Conservation (phyloP, 2,797 vertebrate genomes). For the Perodicticus potto region DNA sequence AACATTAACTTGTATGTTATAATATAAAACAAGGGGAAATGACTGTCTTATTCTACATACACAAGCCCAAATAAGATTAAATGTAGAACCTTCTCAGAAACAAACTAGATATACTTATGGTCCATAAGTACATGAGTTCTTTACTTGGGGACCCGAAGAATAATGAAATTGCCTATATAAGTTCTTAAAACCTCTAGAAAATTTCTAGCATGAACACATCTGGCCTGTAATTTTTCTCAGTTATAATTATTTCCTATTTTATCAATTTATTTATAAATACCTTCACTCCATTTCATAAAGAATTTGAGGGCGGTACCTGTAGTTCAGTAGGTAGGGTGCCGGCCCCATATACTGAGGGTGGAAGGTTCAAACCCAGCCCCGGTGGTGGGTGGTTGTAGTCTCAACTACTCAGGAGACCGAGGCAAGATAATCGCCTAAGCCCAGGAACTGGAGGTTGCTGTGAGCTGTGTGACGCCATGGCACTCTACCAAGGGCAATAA, state of each 20-base stretch:
- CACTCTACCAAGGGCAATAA: too few species aligned
- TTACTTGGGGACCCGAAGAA: not conserved
- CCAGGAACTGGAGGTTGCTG: too few species aligned
- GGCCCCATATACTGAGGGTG: too few species aligned
- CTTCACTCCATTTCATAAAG: not conserved
- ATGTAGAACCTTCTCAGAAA: not conserved
- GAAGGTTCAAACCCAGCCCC: too few species aligned
- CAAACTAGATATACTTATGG: not conserved
- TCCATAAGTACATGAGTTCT: not conserved
- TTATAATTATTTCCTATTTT: slow-evolving; percentile 15
- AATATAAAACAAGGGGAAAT: not conserved
- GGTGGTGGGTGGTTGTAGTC: too few species aligned
- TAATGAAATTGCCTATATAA: not conserved
- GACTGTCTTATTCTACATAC: not conserved
- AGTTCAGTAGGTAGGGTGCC: too few species aligned
- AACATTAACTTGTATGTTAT: not conserved
- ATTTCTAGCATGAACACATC: not conserved
- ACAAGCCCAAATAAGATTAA: not conserved
- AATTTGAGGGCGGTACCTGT: too few species aligned
- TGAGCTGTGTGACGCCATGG: too few species aligned
- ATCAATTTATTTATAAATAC: not conserved
- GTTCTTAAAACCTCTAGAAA: slow-evolving; percentile 18
- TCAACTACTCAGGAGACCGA: too few species aligned
- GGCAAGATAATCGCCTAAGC: too few species aligned
- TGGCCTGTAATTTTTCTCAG: not conserved